Percentiles rank a stretch among this genome's conserved stretches.
phyloP scores from a whole-genome alignment of 2,888 invertebrate genomes.

The Leucozona laternaria region DNA sequence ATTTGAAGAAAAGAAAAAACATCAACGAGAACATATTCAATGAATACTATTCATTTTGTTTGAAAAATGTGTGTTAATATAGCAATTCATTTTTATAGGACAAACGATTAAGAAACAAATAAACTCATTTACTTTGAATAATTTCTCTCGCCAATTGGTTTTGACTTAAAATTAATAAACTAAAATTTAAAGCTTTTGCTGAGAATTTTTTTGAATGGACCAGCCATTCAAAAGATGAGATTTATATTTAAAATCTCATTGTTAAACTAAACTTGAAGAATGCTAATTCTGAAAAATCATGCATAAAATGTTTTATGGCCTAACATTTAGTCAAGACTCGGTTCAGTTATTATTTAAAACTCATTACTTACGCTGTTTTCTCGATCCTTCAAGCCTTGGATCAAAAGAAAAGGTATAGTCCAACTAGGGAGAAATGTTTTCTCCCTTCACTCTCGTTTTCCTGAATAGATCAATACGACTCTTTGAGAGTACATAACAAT shows the following conservation, averaged over 20 bases:
- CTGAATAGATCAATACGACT: not conserved
- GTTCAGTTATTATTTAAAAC: not conserved
- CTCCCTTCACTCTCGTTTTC: not conserved
- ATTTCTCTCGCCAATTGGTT: not conserved
- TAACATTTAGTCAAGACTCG: not conserved
- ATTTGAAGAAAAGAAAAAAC: conserved; percentile 39
- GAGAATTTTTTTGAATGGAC: conserved; percentile 57
- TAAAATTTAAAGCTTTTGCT: not conserved
- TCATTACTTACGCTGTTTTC: conserved; percentile 18
- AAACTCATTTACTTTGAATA: not conserved
- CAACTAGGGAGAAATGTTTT: not conserved
- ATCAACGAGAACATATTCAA: conserved; percentile 53
- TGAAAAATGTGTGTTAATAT: not conserved
- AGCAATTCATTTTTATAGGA: not conserved
- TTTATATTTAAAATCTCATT: not conserved
- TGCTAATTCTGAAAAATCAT: not conserved
- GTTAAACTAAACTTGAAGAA: not conserved
- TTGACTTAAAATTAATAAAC: not conserved
- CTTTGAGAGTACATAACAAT: not conserved
- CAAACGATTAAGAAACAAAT: not conserved
- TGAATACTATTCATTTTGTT: not conserved
- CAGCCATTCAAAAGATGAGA: conserved; percentile 62
- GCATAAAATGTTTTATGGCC: not conserved
- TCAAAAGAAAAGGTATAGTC: not conserved
- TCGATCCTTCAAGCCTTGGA: not conserved